Conservation (phyloP, 2,113 vertebrate species). For the Gobio gobio region DNA sequence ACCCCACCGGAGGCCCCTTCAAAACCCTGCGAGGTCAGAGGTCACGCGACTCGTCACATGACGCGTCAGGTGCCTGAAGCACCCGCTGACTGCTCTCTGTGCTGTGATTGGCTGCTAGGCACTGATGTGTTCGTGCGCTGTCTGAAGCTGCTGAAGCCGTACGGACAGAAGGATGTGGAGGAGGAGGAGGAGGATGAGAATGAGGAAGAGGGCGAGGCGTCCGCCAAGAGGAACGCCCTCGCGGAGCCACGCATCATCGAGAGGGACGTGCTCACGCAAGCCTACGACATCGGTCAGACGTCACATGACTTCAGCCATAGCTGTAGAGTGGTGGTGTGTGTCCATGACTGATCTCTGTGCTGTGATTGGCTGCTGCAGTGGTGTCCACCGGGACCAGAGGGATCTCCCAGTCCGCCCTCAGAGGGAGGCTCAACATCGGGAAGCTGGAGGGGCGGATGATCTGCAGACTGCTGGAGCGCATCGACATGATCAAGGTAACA, state of each 20-base stretch:
- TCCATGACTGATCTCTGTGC: background rate
- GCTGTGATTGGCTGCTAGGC: constrained; percentile 70
- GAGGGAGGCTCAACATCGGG: constrained; percentile 85
- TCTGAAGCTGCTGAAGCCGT: constrained; percentile 85
- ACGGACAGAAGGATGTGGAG: constrained; percentile 78
- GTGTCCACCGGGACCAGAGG: constrained; percentile 87
- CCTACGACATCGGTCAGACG: constrained; percentile 87
- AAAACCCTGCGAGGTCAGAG: constrained; percentile 86
- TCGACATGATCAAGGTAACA: constrained; percentile 86
- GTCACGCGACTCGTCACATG: background rate
- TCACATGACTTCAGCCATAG: background rate
- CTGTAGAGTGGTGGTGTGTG: background rate
- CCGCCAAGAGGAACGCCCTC: constrained; percentile 67
- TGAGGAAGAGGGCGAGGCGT: constrained; percentile 64
- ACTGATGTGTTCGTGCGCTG: constrained; percentile 86
- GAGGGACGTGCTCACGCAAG: constrained; percentile 87
- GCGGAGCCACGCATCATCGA: constrained; percentile 83
- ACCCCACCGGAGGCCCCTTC: constrained; percentile 80
- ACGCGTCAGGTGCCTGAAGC: too few species aligned
- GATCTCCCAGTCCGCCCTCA: constrained; percentile 85
- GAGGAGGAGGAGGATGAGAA: constrained; percentile 84
- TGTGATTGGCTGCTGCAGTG: constrained; percentile 75
- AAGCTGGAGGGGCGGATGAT: constrained; percentile 93
- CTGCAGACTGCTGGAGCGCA: constrained; percentile 86
- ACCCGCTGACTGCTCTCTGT: background rate